Conservation (phyloP, 2,113 vertebrate species). For the Oreochromis aureus region DNA sequence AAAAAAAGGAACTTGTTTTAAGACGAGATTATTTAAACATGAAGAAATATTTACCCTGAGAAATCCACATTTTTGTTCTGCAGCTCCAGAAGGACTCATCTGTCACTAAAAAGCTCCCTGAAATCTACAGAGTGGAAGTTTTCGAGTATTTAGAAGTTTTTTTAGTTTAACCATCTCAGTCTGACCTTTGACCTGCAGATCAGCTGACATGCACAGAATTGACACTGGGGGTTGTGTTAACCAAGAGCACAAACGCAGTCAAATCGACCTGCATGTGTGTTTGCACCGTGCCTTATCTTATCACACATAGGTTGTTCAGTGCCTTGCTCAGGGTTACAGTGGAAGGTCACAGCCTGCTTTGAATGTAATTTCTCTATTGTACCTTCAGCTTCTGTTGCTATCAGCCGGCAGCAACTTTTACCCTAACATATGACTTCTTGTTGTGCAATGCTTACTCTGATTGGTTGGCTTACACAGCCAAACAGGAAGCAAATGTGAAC, state of each 20-base stretch:
- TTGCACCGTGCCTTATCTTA: background rate
- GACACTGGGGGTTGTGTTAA: background rate
- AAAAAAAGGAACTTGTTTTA: background rate
- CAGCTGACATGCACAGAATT: background rate
- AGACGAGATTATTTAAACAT: background rate
- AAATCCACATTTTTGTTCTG: background rate
- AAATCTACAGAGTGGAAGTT: background rate
- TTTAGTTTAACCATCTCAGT: background rate
- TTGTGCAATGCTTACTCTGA: background rate
- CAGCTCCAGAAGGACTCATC: background rate
- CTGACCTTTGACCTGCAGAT: slow-evolving; percentile 1
- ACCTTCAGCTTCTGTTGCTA: background rate
- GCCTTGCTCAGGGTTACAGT: background rate
- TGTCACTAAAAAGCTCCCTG: background rate
- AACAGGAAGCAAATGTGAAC: slow-evolving; percentile 8
- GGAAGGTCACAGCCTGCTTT: background rate
- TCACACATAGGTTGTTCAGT: background rate
- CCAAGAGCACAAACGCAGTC: background rate
- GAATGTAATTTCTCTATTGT: background rate
- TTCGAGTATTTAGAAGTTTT: background rate
- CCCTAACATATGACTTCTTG: background rate
- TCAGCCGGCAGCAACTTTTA: background rate
- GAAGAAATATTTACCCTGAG: background rate
- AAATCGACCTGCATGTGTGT: background rate
- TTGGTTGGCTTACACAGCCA: background rate